A percentile compares a stretch with the other conserved stretches of the same genome.
phyloP scores from a whole-genome alignment of 2,888 invertebrate species.

The Tillus elongatus region DNA sequence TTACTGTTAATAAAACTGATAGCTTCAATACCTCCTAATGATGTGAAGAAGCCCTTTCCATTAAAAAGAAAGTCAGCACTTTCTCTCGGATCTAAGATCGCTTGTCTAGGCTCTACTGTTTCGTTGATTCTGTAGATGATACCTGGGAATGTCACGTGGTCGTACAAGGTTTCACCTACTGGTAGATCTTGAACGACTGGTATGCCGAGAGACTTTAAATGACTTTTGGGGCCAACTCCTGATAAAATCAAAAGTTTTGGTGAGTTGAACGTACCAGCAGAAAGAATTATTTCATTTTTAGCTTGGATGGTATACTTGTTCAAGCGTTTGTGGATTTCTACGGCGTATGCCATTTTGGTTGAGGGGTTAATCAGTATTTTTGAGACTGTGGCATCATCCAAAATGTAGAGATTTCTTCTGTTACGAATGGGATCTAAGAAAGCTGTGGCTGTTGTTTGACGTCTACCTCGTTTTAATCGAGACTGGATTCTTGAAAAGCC shows the following conservation, averaged over 20 bases:
- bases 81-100: conserved; percentile 22
- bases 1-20: conserved; percentile 50
- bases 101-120: conserved; percentile 24
- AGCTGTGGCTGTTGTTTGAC: conserved; percentile 78
- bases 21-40: conserved; percentile 48
- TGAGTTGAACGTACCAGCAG: conserved; percentile 83
- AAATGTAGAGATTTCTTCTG: conserved; percentile 71
- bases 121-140: conserved; percentile 24
- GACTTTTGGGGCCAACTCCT: conserved; percentile 56
- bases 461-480: conserved; percentile 75
- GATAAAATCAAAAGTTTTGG: conserved; percentile 90
- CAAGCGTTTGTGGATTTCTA: conserved; percentile 61
- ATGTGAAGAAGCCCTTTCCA: conserved; percentile 46
- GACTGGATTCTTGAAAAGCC: conserved; percentile 81
- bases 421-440: conserved; percentile 70
- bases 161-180: conserved; percentile 54
- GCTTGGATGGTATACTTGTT: conserved; percentile 55
- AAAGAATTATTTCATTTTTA: conserved; percentile 69
- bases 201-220: conserved; percentile 46
- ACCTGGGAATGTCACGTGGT: conserved; percentile 48
- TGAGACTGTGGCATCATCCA: conserved; percentile 71
- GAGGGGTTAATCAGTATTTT: conserved; percentile 51
- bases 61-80: conserved; percentile 33
- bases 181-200: conserved; percentile 53
- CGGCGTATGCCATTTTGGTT: conserved; percentile 55